Percentiles rank a stretch among this genome's conserved stretches.
Conservation (phyloP, 2,797 vertebrate species). For the Mycteria americana region DNA sequence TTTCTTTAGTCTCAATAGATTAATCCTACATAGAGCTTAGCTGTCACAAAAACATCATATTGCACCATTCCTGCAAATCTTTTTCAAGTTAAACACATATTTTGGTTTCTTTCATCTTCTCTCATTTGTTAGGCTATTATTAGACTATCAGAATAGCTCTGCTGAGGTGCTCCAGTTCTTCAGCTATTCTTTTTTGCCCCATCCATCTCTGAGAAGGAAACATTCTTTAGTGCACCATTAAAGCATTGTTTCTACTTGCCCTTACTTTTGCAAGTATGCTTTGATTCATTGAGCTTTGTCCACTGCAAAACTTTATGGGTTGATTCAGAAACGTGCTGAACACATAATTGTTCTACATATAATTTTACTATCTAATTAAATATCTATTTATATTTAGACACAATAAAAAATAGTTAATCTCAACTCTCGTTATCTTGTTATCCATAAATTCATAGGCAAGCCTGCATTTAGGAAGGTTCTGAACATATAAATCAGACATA, state of each 20-base stretch:
- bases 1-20: background rate
- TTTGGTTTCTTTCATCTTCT: background rate
- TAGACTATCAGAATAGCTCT: background rate
- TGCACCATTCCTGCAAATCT: background rate
- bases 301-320: background rate
- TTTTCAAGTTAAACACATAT: background rate
- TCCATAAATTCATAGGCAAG: background rate
- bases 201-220: background rate
- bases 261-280: background rate
- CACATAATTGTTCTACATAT: background rate
- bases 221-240: background rate
- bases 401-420: background rate
- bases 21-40: background rate
- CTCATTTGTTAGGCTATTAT: background rate
- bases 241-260: background rate
- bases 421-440: background rate
- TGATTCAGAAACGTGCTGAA: background rate
- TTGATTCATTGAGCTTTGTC: background rate
- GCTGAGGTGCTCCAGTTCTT: background rate
- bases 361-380: conserved; percentile 7
- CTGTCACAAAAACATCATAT: background rate
- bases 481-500: background rate
- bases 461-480: background rate
- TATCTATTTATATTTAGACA: background rate
- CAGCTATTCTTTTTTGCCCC: background rate